Evolutionary conservation across 2,888 invertebrate genomes (phyloP), one percentile per base, ranked within the genome.

Genomic region (Chymomyza procnemis): DNA sequence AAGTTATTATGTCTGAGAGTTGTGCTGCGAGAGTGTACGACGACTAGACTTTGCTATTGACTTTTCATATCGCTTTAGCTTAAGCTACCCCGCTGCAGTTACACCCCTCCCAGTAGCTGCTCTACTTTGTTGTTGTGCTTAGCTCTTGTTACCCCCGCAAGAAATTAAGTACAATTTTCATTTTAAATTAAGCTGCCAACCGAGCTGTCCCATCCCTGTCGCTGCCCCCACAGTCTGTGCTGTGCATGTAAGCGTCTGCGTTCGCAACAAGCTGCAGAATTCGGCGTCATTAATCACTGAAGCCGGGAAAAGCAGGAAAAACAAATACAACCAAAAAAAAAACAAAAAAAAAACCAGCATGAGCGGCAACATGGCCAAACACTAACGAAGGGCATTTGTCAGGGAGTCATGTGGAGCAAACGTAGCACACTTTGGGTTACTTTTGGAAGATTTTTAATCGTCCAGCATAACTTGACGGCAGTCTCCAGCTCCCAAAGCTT

Each of bases 131-230:
- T 41, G 12, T 41, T 41, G 34, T 41, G 2, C 2, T 22, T 26
- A n/a, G n/a, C 26, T 26, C 26, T 26, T 41, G 34, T 41, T 41
- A 12, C 34, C 34, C 34, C 34, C 34, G 34, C 78, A 76, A 84
- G 77, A 86, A 82, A 82, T 82, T 86, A 82, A 82, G 81, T 82
- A 82, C 81, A 82, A 86, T 82, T 82, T 82, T 82, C 85, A 86
- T 82, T 82, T 82, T 82, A 82, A 82, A 82, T 82, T 86, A 82
- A 82, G 81, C 81, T 81, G 81, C 81, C 86, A 84, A 60, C 74
- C 64, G 74, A 55, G 69, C 30, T 54, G 46, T 73, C 12, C 34
- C 34, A 3, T 16, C 59, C 46, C 47, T 48, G 9, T 22, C 21
- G 14, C 52, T 54, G 59, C 26, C 46, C 14, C 58, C 30, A 30